These are phyloP conservation scores for Hartigia nigra DNA, from an alignment of 2,888 invertebrate species.

Conservation along the genomic window DNA sequence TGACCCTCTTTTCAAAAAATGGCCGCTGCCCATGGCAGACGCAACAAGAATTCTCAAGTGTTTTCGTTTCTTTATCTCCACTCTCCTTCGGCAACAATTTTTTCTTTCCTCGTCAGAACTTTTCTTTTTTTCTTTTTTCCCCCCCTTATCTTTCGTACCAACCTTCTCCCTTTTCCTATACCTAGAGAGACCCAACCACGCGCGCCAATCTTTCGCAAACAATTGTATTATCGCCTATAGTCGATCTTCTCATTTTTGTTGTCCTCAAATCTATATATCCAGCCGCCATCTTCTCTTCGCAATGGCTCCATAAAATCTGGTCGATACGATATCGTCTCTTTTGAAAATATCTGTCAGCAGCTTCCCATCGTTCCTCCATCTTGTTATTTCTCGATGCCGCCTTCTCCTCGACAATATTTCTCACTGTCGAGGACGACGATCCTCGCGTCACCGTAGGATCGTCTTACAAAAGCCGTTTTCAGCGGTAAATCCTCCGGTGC, in stretches of 20 bases:
- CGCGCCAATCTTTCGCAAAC: background rate
- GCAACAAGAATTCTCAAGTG: background rate
- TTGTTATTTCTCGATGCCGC: background rate
- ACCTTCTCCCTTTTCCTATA: background rate
- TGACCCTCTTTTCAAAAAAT: constrained; percentile 3
- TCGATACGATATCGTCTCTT: background rate
- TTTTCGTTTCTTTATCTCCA: background rate
- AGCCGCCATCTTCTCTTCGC: background rate
- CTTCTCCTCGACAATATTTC: background rate
- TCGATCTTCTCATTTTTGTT: background rate
- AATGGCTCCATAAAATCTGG: background rate
- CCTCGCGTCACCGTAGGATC: constrained; percentile 1
- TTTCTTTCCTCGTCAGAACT: background rate
- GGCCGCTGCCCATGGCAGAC: constrained; percentile 3
- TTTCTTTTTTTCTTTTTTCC: background rate
- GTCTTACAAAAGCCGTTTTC: constrained; percentile 44
- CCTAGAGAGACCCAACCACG: background rate
- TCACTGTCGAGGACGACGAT: background rate
- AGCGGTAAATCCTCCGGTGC: constrained; percentile 32
- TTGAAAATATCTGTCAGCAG: background rate
- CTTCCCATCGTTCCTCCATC: background rate
- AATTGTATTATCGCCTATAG: background rate
- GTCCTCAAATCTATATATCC: background rate
- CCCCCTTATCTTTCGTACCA: background rate
- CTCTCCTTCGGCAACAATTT: background rate